Evolutionary conservation across 2,888 invertebrate genomes (phyloP), one percentile per base, ranked within the genome.

Genomic region (Synergus itoensis): DNA sequence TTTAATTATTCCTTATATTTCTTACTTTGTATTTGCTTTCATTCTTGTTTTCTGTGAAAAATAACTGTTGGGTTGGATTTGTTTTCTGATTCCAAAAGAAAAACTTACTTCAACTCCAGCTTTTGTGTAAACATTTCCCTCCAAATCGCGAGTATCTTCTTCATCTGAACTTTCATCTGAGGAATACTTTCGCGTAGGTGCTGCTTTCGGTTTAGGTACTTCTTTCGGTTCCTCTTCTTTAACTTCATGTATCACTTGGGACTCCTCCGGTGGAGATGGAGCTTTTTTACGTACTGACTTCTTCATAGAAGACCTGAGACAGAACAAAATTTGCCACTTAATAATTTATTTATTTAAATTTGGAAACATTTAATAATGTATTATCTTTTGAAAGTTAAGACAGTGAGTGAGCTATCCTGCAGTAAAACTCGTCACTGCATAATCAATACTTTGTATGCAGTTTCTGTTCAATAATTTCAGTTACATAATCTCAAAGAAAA

Each of bases 51-150:
- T 60, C 9, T 12, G 18, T 18, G 4, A 60, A 60, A 60, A 60
- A 60, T 60, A 21, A 28, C 53, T 9, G 9, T 1, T 53, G n/a
- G 53, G n/a, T 5, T 43, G 11, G 7, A 11, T 11, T 53, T 2
- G 53, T 53, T 53, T 53, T 43, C 43, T n/a, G n/a, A n/a, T n/a
- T 53, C 3, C 0, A 8, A 8, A n/a, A n/a, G 21, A 36, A 28
- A 65, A 48, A 73, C 45, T 73, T 79, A 94, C 94, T 95, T 97
- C 97, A 81, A 95, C 93, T 84, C 98, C 97, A 86, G 95, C 95
- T 77, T 96, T 95, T 1, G 96, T 95, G 85, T 95, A 95, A 48
- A 96, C 96, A 88, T 96, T 95, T 78, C 98, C 98, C 87, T 97
- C 97, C 90, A 96, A 92, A 80, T 97, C 95, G 28, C 96, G 94